phyloP scores from a whole-genome alignment of 2,888 invertebrate species.

The Ectemnius cavifrons region DNA sequence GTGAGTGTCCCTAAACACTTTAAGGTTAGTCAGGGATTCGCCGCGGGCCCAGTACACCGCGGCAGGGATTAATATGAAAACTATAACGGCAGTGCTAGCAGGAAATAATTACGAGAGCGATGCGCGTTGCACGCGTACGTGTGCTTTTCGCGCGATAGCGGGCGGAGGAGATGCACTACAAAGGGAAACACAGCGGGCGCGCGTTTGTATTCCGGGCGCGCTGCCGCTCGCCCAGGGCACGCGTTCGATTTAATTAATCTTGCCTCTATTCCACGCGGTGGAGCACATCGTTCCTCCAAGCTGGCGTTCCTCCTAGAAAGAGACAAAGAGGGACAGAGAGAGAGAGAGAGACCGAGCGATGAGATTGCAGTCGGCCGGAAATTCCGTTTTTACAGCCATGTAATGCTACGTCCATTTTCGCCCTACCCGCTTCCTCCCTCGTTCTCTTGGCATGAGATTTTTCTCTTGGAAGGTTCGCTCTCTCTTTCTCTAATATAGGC shows the following conservation, averaged over 20 bases:
- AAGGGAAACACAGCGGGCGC: slow-evolving; percentile 49
- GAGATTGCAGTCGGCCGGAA: slow-evolving; percentile 44
- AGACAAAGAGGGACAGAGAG: slow-evolving; percentile 24
- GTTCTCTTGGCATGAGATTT: too few relatives aligned
- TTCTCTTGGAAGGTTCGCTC: too few relatives aligned
- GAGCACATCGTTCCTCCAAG: slow-evolving; percentile 43
- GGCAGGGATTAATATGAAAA: slow-evolving; percentile 43
- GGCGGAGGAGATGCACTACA: slow-evolving; percentile 27
- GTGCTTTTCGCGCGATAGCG: too few relatives aligned
- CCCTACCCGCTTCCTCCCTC: neutral
- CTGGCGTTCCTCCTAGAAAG: slow-evolving; percentile 33
- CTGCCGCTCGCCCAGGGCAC: slow-evolving; percentile 36
- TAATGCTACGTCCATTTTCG: slow-evolving; percentile 34
- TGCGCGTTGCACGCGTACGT: slow-evolving; percentile 14
- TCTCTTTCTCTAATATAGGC: too few relatives aligned
- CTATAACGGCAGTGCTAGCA: slow-evolving; percentile 8
- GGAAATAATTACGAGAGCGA: slow-evolving; percentile 57
- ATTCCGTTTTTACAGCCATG: slow-evolving; percentile 45
- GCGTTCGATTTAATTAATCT: slow-evolving; percentile 67
- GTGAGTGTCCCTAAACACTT: too few relatives aligned
- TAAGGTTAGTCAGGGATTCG: slow-evolving; percentile 15
- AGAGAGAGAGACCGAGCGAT: slow-evolving; percentile 19
- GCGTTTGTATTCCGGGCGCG: too few relatives aligned
- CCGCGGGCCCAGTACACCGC: slow-evolving; percentile 11
- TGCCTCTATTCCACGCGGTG: slow-evolving; percentile 47